These are phyloP conservation scores for Macrophya alboannulata DNA, from an alignment of 2,888 invertebrate species.

Conservation along the genomic window DNA sequence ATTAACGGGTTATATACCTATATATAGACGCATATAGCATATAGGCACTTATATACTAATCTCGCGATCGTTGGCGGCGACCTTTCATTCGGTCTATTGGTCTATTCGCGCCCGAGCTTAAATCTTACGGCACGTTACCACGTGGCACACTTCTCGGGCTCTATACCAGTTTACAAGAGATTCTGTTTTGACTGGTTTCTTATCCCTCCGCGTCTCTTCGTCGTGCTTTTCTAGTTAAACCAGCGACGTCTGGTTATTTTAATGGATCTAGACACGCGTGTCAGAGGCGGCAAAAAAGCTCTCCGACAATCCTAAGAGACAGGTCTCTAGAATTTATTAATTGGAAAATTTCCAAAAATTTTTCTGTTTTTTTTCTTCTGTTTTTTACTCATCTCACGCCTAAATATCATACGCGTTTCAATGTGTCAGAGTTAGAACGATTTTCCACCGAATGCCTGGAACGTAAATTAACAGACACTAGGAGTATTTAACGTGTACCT, in stretches of 20 bases:
- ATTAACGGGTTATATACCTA: background rate
- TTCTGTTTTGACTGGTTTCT: slow-evolving; percentile 44
- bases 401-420: background rate
- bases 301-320: slow-evolving; percentile 24
- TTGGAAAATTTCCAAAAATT: slow-evolving; percentile 42
- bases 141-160: slow-evolving; percentile 28
- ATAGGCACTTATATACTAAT: background rate
- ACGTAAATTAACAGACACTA: background rate
- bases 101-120: slow-evolving; percentile 27
- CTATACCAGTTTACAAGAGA: slow-evolving; percentile 14
- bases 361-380: background rate
- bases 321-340: slow-evolving; percentile 22
- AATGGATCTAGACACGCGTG: slow-evolving; percentile 47
- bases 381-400: too few relatives aligned
- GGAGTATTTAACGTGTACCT: background rate
- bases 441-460: background rate
- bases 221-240: slow-evolving; percentile 19
- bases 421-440: slow-evolving; percentile 18
- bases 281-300: background rate
- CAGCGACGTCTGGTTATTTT: slow-evolving; percentile 29
- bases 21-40: background rate
- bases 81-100: slow-evolving; percentile 24
- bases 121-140: slow-evolving; percentile 13
- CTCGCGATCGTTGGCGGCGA: slow-evolving; percentile 29
- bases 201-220: background rate